Conservation (phyloP, 2,888 invertebrate genomes). For the Polydrusus cervinus region DNA sequence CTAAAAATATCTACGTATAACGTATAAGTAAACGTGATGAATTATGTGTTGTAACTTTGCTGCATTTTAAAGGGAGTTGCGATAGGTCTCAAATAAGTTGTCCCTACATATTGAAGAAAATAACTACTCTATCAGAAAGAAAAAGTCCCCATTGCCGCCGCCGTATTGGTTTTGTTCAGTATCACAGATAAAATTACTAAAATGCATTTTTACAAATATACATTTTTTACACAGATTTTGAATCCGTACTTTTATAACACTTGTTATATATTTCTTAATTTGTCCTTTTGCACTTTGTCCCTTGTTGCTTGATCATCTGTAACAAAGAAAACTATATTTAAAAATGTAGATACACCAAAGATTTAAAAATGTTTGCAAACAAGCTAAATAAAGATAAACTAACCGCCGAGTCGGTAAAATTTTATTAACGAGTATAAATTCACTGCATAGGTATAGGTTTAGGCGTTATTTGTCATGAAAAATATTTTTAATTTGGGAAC, state of each 20-base stretch:
- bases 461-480: too few relatives aligned
- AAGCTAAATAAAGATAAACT: too few relatives aligned
- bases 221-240: conserved; percentile 59
- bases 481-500: too few relatives aligned
- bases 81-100: conserved; percentile 4
- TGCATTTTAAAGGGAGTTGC: not conserved
- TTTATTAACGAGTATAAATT: too few relatives aligned
- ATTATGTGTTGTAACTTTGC: too few relatives aligned
- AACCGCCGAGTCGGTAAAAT: too few relatives aligned
- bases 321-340: conserved; percentile 58
- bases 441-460: too few relatives aligned
- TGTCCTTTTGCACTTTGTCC: conserved; percentile 70
- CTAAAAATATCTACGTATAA: not conserved
- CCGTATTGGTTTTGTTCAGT: conserved; percentile 58
- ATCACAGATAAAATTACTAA: conserved; percentile 71
- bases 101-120: conserved; percentile 30
- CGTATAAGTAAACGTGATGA: conserved; percentile 3
- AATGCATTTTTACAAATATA: conserved; percentile 69
- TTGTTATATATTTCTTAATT: conserved; percentile 28
- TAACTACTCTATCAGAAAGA: conserved; percentile 20
- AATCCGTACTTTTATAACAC: conserved; percentile 67
- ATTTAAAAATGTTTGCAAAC: not conserved
- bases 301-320: conserved; percentile 60
- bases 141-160: conserved; percentile 41
- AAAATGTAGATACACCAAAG: not conserved